These are phyloP conservation scores for Drosophila mayri DNA, from an alignment of 1,140 invertebrate species.

Conservation along the genomic window DNA sequence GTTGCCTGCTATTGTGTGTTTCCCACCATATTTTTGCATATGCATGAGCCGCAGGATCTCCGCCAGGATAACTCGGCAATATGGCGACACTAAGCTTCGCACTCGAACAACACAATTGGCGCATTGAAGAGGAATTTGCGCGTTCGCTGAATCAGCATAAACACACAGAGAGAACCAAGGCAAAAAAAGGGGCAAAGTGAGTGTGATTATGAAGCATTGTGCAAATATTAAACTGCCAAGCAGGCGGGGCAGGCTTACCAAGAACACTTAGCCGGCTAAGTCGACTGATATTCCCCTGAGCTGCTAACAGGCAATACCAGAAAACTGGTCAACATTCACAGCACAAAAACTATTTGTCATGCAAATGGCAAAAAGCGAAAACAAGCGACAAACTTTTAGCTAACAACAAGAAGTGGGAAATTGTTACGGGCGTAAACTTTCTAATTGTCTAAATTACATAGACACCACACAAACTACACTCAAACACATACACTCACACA, in stretches of 20 bases:
- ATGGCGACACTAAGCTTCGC: slow-evolving; percentile 68
- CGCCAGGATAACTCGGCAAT: slow-evolving; percentile 29
- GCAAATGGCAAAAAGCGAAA: slow-evolving; percentile 65
- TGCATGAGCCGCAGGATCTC: slow-evolving; percentile 56
- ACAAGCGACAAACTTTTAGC: slow-evolving; percentile 50
- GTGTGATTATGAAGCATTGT: slow-evolving; percentile 67
- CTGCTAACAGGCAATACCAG: slow-evolving; percentile 19
- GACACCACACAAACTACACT: slow-evolving; percentile 52
- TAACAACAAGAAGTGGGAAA: slow-evolving; percentile 52
- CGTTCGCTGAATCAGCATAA: slow-evolving; percentile 57
- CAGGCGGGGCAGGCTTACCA: neutral
- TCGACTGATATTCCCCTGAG: slow-evolving; percentile 4
- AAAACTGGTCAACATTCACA: slow-evolving; percentile 36
- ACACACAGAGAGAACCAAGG: neutral
- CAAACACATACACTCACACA: neutral
- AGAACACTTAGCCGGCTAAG: slow-evolving; percentile 1
- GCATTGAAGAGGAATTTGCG: slow-evolving; percentile 44
- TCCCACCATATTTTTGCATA: slow-evolving; percentile 55
- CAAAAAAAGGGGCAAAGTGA: neutral
- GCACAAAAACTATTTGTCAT: slow-evolving; percentile 61
- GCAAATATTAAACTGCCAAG: slow-evolving; percentile 57
- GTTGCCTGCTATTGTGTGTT: neutral
- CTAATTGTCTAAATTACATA: slow-evolving; percentile 80
- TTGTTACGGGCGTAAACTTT: slow-evolving; percentile 67
- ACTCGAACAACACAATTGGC: slow-evolving; percentile 65